phyloP scores from a whole-genome alignment of 2,888 invertebrate genomes.

The Agonopterix alstromeriana region DNA sequence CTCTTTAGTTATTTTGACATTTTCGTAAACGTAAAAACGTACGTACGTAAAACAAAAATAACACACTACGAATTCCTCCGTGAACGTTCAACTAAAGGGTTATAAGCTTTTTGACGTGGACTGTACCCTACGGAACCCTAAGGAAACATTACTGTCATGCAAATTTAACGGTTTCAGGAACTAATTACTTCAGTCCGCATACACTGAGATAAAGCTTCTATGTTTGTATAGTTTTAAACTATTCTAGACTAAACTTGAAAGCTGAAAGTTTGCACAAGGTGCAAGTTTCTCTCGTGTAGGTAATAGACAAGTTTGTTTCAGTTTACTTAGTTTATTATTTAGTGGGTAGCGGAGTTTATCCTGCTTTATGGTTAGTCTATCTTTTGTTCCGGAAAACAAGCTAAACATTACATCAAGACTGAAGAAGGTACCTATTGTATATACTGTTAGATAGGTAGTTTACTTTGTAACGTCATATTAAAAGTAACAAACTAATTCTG shows the following conservation, averaged over 20 bases:
- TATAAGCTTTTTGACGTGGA: not conserved
- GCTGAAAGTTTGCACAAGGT: conserved; percentile 40
- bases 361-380: not conserved
- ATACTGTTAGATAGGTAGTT: too few species aligned
- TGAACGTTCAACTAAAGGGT: too few species aligned
- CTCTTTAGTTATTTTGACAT: too few species aligned
- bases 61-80: too few species aligned
- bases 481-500: too few species aligned
- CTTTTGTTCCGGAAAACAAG: not conserved
- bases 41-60: too few species aligned
- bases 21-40: too few species aligned
- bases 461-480: too few species aligned
- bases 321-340: conserved; percentile 42
- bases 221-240: conserved; percentile 53
- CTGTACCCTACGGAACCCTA: conserved; percentile 21
- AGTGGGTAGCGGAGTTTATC: conserved; percentile 18
- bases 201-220: conserved; percentile 46
- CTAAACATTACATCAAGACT: not conserved
- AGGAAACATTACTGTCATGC: conserved; percentile 52
- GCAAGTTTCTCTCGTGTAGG: conserved; percentile 46
- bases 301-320: conserved; percentile 55
- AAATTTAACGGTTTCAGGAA: conserved; percentile 53
- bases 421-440: too few species aligned
- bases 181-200: conserved; percentile 54
- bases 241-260: conserved; percentile 32